Base-by-base conservation (phyloP, 1,140 invertebrate genomes). In the Pissodes strobi region DNA sequence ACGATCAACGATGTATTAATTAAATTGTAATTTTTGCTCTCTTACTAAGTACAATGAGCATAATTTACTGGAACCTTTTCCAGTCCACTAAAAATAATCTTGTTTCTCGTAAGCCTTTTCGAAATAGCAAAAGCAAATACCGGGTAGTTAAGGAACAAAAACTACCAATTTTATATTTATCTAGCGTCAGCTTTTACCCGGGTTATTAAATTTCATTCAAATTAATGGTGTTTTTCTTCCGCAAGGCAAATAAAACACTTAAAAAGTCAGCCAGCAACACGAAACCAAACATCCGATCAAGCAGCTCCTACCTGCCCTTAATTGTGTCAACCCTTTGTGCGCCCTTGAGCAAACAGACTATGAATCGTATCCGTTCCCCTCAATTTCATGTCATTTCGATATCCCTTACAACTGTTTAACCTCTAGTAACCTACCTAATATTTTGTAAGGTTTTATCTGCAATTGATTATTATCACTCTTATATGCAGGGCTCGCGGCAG, bases 361-460 rank as follows among this genome's bases (percentile, higher is more conserved):
- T 34, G 56, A 58, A 58, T 58, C 43, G 56, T 69, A 69, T 65
- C 56, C 49, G 64, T 69, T 66, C 64, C 67, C 67, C 64, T 69
- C 59, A 69, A 69, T 66, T 69, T 66, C 59, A 45, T 69, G 67
- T 69, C 67, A 59, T 66, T 69, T 69, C 41, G 55, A 62, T 57
- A 61, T 51, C 63, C 43, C 63, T 69, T 59, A 59, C 56, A n/a
- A n/a, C n/a, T n/a, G n/a, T n/a, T n/a, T n/a, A n/a, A 27, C 9
- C 46, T 49, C 22, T 49, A n/a, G n/a, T n/a, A n/a, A n/a, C n/a
- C n/a, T n/a, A n/a, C n/a, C n/a, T n/a, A n/a, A n/a, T n/a, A n/a
- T n/a, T n/a, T n/a, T n/a, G n/a, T n/a, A n/a, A n/a, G n/a, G n/a
- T n/a, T n/a, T n/a, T n/a, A n/a, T n/a, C n/a, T n/a, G n/a, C n/a